Evolutionary conservation across 2,888 invertebrate genomes (phyloP), one percentile per base, ranked within the genome.

Genomic region (Eupithecia vulgata): DNA sequence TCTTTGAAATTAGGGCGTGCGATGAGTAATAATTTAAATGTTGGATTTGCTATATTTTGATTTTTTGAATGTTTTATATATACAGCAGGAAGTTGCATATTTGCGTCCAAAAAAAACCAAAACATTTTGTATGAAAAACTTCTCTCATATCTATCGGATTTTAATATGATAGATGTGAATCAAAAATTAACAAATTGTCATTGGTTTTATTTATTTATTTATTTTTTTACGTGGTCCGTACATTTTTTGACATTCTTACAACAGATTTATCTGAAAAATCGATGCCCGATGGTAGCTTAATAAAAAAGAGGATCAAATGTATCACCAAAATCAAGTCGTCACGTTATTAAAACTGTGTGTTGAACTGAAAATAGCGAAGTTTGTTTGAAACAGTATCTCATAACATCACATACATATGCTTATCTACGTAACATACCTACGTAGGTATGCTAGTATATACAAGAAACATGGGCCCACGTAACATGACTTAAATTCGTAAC

Each of bases 1-100:
- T 85, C 82, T 85, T 81, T 81, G 83, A 85, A 86, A 85, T 85
- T 80, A 78, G 78, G 79, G 81, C 81, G 78, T 80, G 80, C 73
- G 78, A 78, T 76, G 79, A 79, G 78, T 79, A 77, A 79, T 76
- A 77, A 79, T 76, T 79, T 74, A 78, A 77, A 76, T 72, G 74
- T 67, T 67, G 75, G 73, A 70, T 75, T 74, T 61, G 76, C 71
- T 75, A 75, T 70, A 75, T 75, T 75, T 70, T 40, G 13, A 1
- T 45, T 61, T 45, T 61, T 35, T n/a, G n/a, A 65, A 68, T 30
- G 30, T 30, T n/a, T n/a, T n/a, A n/a, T n/a, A n/a, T n/a, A 70
- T 45, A 59, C 42, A 67, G 35, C 25, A 17, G 34, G 62, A 65
- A 65, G 40, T 13, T 12, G 40, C 10, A 3, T 37, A 48, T 35